A percentile compares a stretch with the other conserved stretches of the same genome.
Evolutionary conservation across 1,140 invertebrate species (phyloP).

Genomic region (Luehdorfia chinensis): DNA sequence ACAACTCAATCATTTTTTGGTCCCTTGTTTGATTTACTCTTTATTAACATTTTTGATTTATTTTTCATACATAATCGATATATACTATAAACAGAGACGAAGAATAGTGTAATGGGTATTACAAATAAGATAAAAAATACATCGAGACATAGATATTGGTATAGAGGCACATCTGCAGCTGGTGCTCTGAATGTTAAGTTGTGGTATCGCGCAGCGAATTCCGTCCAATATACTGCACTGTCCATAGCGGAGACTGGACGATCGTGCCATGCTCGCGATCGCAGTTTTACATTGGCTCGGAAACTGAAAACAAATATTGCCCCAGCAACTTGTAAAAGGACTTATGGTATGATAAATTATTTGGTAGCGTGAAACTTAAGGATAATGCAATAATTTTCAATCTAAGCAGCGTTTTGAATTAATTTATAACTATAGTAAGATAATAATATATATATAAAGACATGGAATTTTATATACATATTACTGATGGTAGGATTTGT

Average conservation of each 20-base stretch:
- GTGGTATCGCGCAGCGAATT: constrained; percentile 70
- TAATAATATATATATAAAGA: no score
- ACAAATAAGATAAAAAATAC: constrained; percentile 20
- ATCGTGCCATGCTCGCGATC: constrained; percentile 77
- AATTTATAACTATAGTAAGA: no score
- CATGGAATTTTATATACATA: no score
- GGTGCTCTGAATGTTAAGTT: constrained; percentile 57
- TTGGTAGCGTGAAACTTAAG: no score
- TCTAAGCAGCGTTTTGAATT: no score
- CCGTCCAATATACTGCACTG: constrained; percentile 75
- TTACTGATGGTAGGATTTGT: no score
- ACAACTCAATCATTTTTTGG: not conserved
- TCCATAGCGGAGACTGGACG: constrained; percentile 70
- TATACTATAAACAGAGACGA: no score
- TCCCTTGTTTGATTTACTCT: not conserved
- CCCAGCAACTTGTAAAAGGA: no score
- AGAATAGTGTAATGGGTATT: no score
- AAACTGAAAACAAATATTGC: constrained; percentile 42
- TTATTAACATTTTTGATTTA: not conserved
- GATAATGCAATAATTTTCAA: no score
- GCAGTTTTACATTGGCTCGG: constrained; percentile 51
- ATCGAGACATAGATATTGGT: constrained; percentile 40
- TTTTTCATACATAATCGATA: not conserved
- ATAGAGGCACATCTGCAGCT: constrained; percentile 31
- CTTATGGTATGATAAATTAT: no score